A percentile compares a stretch with the other conserved stretches of the same genome.
These are phyloP conservation scores for Oncopeltus fasciatus DNA, from an alignment of 1,140 invertebrate species.

Conservation along the genomic window DNA sequence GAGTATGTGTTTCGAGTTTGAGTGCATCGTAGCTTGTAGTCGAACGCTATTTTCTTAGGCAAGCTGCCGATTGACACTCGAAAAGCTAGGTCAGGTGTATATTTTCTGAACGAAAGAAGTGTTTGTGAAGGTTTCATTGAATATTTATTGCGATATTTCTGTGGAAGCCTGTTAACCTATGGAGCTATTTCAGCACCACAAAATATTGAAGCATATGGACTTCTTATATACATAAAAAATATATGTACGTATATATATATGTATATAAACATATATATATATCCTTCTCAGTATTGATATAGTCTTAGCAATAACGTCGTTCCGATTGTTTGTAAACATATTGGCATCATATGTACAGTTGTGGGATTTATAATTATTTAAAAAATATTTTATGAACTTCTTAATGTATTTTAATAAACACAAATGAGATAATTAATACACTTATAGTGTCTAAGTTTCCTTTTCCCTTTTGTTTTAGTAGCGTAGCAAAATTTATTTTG, in stretches of 20 bases:
- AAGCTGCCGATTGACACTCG: background rate
- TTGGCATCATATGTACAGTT: conserved; percentile 4
- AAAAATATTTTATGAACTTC: conserved; percentile 16
- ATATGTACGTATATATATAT: background rate
- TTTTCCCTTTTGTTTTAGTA: too few relatives aligned
- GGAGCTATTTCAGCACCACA: background rate
- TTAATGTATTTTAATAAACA: conserved; percentile 18
- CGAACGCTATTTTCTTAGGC: too few relatives aligned
- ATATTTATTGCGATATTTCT: background rate
- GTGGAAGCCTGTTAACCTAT: background rate
- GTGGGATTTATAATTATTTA: conserved; percentile 10
- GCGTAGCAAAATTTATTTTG: conserved; percentile 14
- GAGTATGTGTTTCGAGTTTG: too few relatives aligned
- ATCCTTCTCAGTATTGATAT: conserved; percentile 15
- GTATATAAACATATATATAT: background rate
- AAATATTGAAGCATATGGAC: background rate
- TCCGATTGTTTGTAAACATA: conserved; percentile 10
- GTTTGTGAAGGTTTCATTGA: background rate
- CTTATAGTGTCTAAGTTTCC: conserved; percentile 17
- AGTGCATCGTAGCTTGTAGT: background rate
- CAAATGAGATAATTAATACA: conserved; percentile 10
- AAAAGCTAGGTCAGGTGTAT: background rate
- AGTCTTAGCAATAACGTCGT: conserved; percentile 8
- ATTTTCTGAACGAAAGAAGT: background rate
- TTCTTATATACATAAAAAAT: background rate